phyloP scores from a whole-genome alignment of 1,140 invertebrate genomes.

The Aricia agestis region DNA sequence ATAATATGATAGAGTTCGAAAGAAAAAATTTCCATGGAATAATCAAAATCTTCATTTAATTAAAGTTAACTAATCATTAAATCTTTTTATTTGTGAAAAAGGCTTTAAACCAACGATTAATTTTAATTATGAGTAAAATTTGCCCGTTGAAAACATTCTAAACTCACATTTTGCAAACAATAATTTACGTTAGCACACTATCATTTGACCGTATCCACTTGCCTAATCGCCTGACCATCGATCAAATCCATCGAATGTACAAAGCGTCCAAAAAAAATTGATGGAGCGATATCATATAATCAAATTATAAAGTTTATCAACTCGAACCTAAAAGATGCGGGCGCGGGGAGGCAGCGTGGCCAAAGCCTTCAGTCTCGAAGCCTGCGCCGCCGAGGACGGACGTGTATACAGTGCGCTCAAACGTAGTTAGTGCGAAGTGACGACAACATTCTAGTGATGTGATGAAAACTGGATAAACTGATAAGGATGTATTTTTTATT shows the following conservation, averaged over 20 bases:
- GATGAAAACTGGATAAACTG: conserved; percentile 44
- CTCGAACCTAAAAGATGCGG: conserved; percentile 52
- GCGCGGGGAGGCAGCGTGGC: conserved; percentile 43
- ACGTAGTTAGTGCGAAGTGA: conserved; percentile 32
- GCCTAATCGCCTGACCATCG: no score
- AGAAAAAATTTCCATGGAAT: no score
- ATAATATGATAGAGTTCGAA: no score
- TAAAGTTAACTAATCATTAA: no score
- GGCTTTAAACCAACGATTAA: no score
- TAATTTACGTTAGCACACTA: no score
- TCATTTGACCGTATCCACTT: no score
- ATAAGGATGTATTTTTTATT: conserved; percentile 60
- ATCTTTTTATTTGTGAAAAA: no score
- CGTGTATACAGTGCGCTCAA: conserved; percentile 23
- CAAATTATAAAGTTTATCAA: conserved; percentile 47
- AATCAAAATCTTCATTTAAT: no score
- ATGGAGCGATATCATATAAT: conserved; percentile 13
- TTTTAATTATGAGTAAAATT: no score
- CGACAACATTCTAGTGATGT: conserved; percentile 45
- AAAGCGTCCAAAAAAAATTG: background rate
- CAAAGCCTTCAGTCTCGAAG: conserved; percentile 45
- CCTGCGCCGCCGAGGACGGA: conserved; percentile 28
- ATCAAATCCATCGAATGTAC: background rate
- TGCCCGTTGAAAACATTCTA: no score
- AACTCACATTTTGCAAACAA: no score